Percentiles rank a stretch among this genome's conserved stretches.
These are phyloP conservation scores for Littorina saxatilis DNA, from an alignment of 1,140 invertebrate genomes.

Conservation along the genomic window DNA sequence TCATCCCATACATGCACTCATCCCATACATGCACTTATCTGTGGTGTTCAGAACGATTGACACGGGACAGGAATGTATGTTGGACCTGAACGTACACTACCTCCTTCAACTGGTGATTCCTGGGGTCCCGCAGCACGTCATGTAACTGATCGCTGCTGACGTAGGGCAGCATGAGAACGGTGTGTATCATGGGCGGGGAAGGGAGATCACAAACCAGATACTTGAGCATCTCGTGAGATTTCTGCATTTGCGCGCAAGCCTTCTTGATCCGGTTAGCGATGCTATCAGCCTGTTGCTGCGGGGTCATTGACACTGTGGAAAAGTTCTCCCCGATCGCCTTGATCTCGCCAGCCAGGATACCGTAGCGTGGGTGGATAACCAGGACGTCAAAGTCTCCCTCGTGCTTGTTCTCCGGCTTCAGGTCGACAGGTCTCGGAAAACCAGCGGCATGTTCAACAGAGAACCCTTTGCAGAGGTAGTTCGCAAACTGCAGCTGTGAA, in stretches of 20 bases:
- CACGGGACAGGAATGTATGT: too few relatives aligned
- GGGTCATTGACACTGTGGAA: neutral
- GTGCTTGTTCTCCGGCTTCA: neutral
- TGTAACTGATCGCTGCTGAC: neutral
- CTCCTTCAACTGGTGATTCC: too few relatives aligned
- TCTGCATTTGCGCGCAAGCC: neutral
- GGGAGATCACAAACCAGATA: neutral
- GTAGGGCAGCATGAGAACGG: neutral
- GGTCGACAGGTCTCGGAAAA: neutral
- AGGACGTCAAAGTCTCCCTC: neutral
- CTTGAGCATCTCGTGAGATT: neutral
- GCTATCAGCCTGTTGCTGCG: neutral
- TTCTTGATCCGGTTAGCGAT: neutral
- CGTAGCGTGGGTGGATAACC: neutral
- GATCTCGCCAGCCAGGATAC: neutral
- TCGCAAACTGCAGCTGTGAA: neutral
- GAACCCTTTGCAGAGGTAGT: neutral
- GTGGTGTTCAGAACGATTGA: too few relatives aligned
- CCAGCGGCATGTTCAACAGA: neutral
- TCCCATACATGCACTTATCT: too few relatives aligned
- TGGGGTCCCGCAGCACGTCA: too few relatives aligned
- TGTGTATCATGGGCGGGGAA: neutral
- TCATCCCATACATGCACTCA: too few relatives aligned
- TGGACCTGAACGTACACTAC: too few relatives aligned
- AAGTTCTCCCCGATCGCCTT: neutral